These are phyloP conservation scores for Epinephelus lanceolatus DNA, from an alignment of 2,113 vertebrate genomes.

Conservation along the genomic window DNA sequence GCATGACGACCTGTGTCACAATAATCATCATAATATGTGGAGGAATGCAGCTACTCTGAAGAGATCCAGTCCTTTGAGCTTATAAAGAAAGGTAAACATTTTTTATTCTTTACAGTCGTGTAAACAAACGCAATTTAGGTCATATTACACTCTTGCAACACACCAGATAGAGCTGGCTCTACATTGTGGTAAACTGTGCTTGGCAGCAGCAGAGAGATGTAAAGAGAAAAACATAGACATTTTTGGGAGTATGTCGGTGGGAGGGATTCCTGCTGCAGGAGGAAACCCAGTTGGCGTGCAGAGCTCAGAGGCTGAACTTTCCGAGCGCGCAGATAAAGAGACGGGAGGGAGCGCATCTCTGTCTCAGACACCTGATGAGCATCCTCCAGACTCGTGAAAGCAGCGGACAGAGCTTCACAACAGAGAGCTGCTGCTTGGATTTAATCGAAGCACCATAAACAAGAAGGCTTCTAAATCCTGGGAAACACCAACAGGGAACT, in stretches of 20 bases:
- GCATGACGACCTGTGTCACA: neutral
- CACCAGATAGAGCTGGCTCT: neutral
- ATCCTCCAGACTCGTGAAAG: slow-evolving; percentile 33
- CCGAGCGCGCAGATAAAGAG: slow-evolving; percentile 40
- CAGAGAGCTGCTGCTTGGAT: neutral
- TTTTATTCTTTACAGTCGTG: too few relatives aligned
- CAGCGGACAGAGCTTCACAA: neutral
- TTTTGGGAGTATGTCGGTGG: slow-evolving; percentile 65
- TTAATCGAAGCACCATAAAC: neutral
- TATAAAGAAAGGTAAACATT: neutral
- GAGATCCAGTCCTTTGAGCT: neutral
- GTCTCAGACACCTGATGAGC: slow-evolving; percentile 71
- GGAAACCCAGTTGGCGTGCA: slow-evolving; percentile 57
- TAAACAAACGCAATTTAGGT: neutral
- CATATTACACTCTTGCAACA: neutral
- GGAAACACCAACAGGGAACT: slow-evolving; percentile 8
- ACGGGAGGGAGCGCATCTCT: slow-evolving; percentile 62
- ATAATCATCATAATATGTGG: neutral
- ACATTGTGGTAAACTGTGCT: neutral
- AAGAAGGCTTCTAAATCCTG: neutral
- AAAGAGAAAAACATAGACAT: neutral
- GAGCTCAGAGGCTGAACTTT: slow-evolving; percentile 57
- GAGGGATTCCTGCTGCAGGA: slow-evolving; percentile 78
- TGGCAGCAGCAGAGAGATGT: slow-evolving; percentile 2
- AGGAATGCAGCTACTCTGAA: neutral